Conservation (phyloP, 2,888 invertebrate genomes). For the Cheilosia urbana region DNA sequence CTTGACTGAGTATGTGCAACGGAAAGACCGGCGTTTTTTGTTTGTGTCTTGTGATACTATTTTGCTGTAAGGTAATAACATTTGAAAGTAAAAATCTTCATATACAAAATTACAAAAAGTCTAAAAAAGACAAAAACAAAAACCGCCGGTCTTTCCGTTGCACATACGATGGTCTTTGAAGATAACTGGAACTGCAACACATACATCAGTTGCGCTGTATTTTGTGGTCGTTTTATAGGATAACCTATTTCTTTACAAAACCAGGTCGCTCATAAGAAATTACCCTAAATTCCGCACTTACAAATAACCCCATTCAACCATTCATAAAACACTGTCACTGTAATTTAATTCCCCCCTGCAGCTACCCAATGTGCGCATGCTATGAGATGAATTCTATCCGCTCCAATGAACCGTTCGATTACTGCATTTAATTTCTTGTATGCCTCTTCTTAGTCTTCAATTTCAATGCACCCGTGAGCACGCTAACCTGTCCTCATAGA, state of each 20-base stretch:
- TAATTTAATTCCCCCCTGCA: slow-evolving; percentile 4
- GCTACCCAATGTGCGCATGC: slow-evolving; percentile 1
- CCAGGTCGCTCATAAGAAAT: neutral
- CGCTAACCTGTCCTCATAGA: slow-evolving; percentile 44
- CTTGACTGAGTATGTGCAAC: no score
- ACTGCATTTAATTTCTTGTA: slow-evolving; percentile 61
- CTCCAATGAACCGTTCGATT: slow-evolving; percentile 82
- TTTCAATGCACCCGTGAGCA: slow-evolving; percentile 53
- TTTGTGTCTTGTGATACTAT: no score
- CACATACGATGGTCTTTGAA: no score
- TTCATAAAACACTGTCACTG: slow-evolving; percentile 23
- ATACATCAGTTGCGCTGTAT: no score
- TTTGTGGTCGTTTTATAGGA: neutral
- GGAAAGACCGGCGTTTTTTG: no score
- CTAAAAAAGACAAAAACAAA: no score
- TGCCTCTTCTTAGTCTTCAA: slow-evolving; percentile 22
- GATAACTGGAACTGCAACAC: no score
- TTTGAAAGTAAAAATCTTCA: no score
- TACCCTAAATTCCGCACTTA: slow-evolving; percentile 14
- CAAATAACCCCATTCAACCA: neutral
- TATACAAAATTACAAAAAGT: no score
- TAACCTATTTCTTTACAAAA: neutral
- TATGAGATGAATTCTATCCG: slow-evolving; percentile 78
- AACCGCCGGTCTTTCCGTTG: no score
- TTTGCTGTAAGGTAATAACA: no score